These are phyloP conservation scores for Orius laevigatus DNA, from an alignment of 1,140 invertebrate species.

Conservation along the genomic window DNA sequence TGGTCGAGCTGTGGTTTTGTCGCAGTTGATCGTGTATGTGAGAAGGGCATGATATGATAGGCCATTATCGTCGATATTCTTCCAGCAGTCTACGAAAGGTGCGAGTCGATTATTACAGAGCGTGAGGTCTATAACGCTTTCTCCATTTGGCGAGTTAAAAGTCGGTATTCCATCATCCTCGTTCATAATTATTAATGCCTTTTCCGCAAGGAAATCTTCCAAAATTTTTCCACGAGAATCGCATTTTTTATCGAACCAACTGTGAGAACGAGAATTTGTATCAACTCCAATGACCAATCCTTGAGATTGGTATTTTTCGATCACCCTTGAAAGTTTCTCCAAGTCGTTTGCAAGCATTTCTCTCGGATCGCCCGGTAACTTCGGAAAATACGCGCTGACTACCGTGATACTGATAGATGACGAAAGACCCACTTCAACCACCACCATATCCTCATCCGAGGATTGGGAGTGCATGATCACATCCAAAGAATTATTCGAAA, in stretches of 20 bases:
- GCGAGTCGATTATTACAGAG: no score
- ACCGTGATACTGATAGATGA: no score
- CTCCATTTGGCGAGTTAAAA: no score
- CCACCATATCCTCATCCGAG: background rate
- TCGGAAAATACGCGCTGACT: background rate
- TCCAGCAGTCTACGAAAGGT: no score
- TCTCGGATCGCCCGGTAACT: background rate
- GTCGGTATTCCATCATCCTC: no score
- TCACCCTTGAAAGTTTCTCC: no score
- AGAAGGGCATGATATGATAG: no score
- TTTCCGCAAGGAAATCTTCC: background rate
- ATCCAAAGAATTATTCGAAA: no score
- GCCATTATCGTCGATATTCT: no score
- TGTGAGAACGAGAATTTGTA: background rate
- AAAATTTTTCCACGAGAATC: background rate
- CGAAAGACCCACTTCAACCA: background rate
- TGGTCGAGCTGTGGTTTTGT: background rate
- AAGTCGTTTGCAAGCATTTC: background rate
- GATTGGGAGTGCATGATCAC: no score
- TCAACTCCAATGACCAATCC: background rate
- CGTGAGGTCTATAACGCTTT: no score
- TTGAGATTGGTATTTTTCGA: background rate
- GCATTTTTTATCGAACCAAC: background rate
- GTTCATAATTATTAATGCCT: background rate
- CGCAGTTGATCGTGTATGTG: no score